Evolutionary conservation across 23 tunicate genomes (phyloP), one percentile per base, ranked within the genome.

Genomic region (Oikopleura vanhoeffeni): DNA sequence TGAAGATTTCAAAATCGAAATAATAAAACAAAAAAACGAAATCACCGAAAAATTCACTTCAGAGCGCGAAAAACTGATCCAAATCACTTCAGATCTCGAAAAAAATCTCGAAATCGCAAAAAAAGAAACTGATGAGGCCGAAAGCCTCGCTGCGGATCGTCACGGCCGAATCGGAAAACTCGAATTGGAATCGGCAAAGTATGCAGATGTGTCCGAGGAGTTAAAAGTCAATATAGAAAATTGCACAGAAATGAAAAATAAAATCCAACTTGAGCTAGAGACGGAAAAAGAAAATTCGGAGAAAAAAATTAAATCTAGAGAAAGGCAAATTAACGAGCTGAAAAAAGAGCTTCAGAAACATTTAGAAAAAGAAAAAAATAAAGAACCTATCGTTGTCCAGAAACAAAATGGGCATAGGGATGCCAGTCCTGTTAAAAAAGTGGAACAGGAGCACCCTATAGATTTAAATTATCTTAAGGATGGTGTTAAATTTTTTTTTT

Each of bases 291-390:
- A 8, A 49, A 18, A 49, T 18, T 49, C 60, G 8, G 60, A 49
- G 18, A 49, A 49, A 49, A 49, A 8, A 18, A 18, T 18, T 8
- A 49, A 49, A 18, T 8, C 18, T 8, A 8, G 18, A 67, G 94
- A 93, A 86, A 93, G 90, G 76, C 88, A 89, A 86, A 90, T 93
- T 41, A 89, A 90, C 40, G 90, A 90, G 71, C 67, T 93, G 83
- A 85, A 91, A 40, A 84, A 85, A 40, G 91, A 90, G 18, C 91
- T 90, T 0, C 94, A 93, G 40, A 91, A 90, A 49, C 41, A 89
- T 0, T 67, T 88, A 1, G 86, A 90, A 0, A 87, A 88, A 27
- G 90, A 89, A 84, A 39, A 83, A 28, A 89, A 93, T 38, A n/a
- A n/a, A n/a, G n/a, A n/a, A n/a, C n/a, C n/a, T n/a, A n/a, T n/a